Conservation (phyloP, 2,888 invertebrate species). For the Aphidius colemani region DNA sequence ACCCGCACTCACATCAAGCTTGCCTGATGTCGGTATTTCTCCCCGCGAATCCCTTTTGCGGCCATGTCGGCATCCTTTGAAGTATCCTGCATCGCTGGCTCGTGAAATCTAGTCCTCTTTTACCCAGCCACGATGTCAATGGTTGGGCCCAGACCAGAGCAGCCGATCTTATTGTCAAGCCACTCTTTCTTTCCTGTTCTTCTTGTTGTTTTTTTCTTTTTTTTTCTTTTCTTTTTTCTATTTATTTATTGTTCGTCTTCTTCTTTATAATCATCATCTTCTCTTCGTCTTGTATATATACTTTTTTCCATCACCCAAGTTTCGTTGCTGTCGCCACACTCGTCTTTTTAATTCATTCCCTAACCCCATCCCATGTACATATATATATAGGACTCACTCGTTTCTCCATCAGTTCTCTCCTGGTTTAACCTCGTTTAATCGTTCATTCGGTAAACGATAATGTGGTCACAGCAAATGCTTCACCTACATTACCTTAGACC, state of each 20-base stretch:
- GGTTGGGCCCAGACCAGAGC: slow-evolving; percentile 43
- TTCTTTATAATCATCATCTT: slow-evolving; percentile 19
- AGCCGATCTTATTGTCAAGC: slow-evolving; percentile 40
- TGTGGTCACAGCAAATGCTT: slow-evolving; percentile 44
- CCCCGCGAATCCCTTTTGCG: slow-evolving; percentile 50
- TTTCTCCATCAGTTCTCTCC: slow-evolving; percentile 2
- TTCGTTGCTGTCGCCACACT: slow-evolving; percentile 29
- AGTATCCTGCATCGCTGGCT: slow-evolving; percentile 57
- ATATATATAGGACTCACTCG: slow-evolving; percentile 1
- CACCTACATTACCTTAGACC: slow-evolving; percentile 40
- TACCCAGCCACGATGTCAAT: slow-evolving; percentile 54
- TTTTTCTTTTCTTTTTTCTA: slow-evolving; percentile 23
- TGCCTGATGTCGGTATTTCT: slow-evolving; percentile 26
- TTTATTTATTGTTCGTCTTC: slow-evolving; percentile 16
- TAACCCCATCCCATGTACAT: slow-evolving; percentile 24
- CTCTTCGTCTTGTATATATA: slow-evolving; percentile 24
- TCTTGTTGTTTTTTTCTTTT: slow-evolving; percentile 18
- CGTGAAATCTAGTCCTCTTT: slow-evolving; percentile 59
- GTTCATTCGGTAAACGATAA: slow-evolving; percentile 41
- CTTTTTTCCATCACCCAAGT: slow-evolving; percentile 25
- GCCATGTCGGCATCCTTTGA: slow-evolving; percentile 56
- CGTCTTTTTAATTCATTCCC: slow-evolving; percentile 19
- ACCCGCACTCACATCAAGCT: slow-evolving; percentile 31
- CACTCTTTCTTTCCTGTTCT: slow-evolving; percentile 37
- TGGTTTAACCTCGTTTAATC: slow-evolving; percentile 30